Evolutionary conservation across 1,140 invertebrate genomes (phyloP), one percentile per base, ranked within the genome.

Genomic region (Wasmannia auropunctata): DNA sequence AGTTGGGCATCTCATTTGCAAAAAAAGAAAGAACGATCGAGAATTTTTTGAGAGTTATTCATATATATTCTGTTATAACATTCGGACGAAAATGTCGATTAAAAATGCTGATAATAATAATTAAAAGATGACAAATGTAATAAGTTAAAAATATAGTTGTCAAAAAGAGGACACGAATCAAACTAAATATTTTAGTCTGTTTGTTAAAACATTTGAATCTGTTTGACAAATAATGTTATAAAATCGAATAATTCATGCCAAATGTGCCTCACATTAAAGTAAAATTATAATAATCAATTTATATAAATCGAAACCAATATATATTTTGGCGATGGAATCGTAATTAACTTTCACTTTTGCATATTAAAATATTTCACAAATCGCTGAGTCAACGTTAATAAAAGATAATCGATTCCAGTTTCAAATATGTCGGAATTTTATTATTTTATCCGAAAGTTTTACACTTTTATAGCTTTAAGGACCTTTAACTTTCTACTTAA

Each of bases 291-390:
- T 70, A 72, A 72, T 72, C 37, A 51, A 1, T 51, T 16, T n/a
- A n/a, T n/a, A n/a, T n/a, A 34, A 74, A 74, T 74, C n/a, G 11
- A 74, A 10, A 72, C 19, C 19, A 31, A 56, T 19, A 10, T 69
- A 16, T 54, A 54, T 56, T 31, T 54, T 37, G 5, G 14, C n/a
- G 19, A 46, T 25, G 16, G n/a, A 69, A 69, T 69, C 22, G 10
- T 69, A 69, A 69, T 43, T 46, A 51, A 72, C 19, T 74, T 74
- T 74, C 49, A 22, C 22, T 37, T 74, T 54, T 22, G 28, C 16
- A 28, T 7, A 4, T n/a, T 34, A 34, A 72, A 14, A 51, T 14
- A 14, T 37, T 56, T 37, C 31, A 56, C 10, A 22, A 72, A 72
- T 72, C 43, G 5, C 6, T 34, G 11, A 74, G 14, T 54, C 31